Conservation (phyloP, 2,113 vertebrate species). For the Macrotis lagotis region DNA sequence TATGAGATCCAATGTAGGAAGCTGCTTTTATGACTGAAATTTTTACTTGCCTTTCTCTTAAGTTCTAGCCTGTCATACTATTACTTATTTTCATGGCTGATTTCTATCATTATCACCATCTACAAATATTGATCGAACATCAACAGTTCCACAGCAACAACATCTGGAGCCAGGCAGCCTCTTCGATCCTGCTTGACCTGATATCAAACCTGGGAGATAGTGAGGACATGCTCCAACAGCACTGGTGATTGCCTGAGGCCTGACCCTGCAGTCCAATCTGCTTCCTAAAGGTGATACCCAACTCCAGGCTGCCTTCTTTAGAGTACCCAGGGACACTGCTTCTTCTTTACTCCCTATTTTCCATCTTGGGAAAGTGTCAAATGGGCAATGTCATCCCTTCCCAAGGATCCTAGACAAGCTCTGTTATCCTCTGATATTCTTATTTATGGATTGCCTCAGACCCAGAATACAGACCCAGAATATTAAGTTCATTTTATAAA, state of each 20-base stretch:
- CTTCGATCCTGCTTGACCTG: neutral
- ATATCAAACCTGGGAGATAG: neutral
- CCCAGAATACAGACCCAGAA: too few relatives aligned
- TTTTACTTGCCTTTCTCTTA: neutral
- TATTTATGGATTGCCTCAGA: neutral
- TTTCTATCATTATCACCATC: neutral
- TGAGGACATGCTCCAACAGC: neutral
- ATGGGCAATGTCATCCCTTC: neutral
- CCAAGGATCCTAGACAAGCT: neutral
- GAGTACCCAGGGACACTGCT: neutral
- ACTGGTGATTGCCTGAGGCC: neutral
- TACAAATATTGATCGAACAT: neutral
- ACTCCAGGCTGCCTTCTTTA: neutral
- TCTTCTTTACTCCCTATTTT: neutral
- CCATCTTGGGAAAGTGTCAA: neutral
- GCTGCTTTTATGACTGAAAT: neutral
- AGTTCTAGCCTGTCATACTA: neutral
- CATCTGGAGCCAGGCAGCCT: neutral
- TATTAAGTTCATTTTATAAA: too few relatives aligned
- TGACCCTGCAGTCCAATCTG: neutral
- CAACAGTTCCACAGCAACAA: neutral
- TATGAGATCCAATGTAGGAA: neutral
- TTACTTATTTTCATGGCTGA: neutral
- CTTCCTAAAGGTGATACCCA: neutral
- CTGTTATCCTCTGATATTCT: neutral